Percentiles rank a stretch among this genome's conserved stretches.
Conservation (phyloP, 2,888 invertebrate species). For the Leucoma salicis region DNA sequence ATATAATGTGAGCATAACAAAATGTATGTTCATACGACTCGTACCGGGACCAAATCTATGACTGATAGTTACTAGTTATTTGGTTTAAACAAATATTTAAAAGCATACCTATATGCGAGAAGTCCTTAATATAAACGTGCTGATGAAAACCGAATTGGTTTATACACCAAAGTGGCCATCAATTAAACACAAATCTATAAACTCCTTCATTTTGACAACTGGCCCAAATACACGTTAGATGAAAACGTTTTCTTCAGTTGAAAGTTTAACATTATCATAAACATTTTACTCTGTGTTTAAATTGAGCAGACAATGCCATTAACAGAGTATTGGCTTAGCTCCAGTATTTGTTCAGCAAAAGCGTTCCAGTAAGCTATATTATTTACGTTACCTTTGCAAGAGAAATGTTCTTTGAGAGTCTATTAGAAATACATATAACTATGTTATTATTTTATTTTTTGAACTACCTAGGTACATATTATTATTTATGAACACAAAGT, state of each 20-base stretch:
- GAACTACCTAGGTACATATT: too few relatives aligned
- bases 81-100: too few relatives aligned
- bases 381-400: slow-evolving; percentile 5
- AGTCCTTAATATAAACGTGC: too few relatives aligned
- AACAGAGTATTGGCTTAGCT: background rate
- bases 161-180: background rate
- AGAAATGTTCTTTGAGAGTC: background rate
- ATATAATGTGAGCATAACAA: too few relatives aligned
- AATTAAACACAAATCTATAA: background rate
- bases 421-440: too few relatives aligned
- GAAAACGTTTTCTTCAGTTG: background rate
- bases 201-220: background rate
- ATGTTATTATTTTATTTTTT: too few relatives aligned
- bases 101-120: too few relatives aligned
- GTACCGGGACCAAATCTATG: too few relatives aligned
- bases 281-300: slow-evolving; percentile 2
- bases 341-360: slow-evolving; percentile 2
- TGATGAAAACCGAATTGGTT: too few relatives aligned
- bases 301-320: background rate
- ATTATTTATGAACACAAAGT: too few relatives aligned
- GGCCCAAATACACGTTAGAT: background rate
- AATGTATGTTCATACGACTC: too few relatives aligned
- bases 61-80: too few relatives aligned
- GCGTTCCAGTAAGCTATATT: slow-evolving; percentile 1
- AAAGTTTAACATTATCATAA: slow-evolving; percentile 3